Base-by-base conservation (phyloP, 2,888 invertebrate genomes). In the Scelioninae gen. 2 region DNA sequence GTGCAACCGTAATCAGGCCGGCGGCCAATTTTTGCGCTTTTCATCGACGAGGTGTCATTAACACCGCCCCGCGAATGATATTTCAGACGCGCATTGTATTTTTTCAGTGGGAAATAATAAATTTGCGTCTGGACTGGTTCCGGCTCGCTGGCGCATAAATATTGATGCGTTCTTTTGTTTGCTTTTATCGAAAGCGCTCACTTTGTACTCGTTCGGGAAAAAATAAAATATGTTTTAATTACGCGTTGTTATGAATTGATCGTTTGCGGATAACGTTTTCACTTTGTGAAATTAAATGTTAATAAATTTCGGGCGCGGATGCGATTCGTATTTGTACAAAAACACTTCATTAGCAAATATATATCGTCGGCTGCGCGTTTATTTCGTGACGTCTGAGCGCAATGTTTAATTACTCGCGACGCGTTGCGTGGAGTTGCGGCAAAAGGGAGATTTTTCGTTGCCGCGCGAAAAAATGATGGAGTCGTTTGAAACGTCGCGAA, bases 141-240 rank as follows among this genome's bases (percentile, higher is more conserved):
- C 69, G 69, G 69, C 31, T 68, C 67, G 58, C 6, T 67, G 41
- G 58, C 43, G 67, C 52, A 68, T 68, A 68, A 68, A 68, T 60
- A 60, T 60, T 60, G 60, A 60, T 70, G 45, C 64, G 33, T 57
- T 41, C 43, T 63, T 63, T 57, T 57, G 55, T 63, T 64, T 70
- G 64, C 45, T 70, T 60, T 57, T 31, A 57, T 64, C 39, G 45
- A 18, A 57, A 70, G 43, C 48, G 48, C 33, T 57, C 52, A 13
- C 41, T 70, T 57, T 43, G 58, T 50, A 43, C 43, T 28, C 50
- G 60, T 53, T 45, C n/a, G n/a, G 33, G 6, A 25, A 25, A 25
- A 46, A 52, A 64, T 71, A 71, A 71, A 71, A 71, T 63, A 63
- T 71, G 58, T 71, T 65, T 65, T 60, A 71, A 71, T 71, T 71